phyloP scores from a whole-genome alignment of 2,113 vertebrate genomes.

The Tonatia bakeri region DNA sequence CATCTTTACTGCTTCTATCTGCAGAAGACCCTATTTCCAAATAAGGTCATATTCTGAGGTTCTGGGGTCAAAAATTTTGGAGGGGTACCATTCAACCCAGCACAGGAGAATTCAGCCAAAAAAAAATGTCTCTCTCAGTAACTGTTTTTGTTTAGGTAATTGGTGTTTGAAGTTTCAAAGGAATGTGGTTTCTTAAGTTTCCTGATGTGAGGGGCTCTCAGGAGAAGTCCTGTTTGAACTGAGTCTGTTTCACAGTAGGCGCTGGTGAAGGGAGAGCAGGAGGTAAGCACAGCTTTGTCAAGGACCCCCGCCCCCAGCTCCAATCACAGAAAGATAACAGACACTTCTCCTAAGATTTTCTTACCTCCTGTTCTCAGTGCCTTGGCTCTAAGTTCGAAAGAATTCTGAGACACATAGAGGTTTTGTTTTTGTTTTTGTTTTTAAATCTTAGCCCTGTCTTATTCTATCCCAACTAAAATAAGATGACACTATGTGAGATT shows the following conservation, averaged over 20 bases:
- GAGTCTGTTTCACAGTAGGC: slow-evolving; percentile 64
- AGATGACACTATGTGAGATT: neutral
- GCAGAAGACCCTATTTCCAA: neutral
- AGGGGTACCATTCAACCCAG: neutral
- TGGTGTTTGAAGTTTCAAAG: slow-evolving; percentile 37
- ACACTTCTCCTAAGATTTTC: slow-evolving; percentile 28
- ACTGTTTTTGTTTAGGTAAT: slow-evolving; percentile 66
- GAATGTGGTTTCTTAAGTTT: slow-evolving; percentile 72
- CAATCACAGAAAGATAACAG: neutral
- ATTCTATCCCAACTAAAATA: neutral
- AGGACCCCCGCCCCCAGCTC: slow-evolving; percentile 20
- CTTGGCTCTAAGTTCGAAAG: slow-evolving; percentile 1
- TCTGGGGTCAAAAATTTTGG: neutral
- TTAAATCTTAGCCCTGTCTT: neutral
- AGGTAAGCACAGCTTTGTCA: slow-evolving; percentile 50
- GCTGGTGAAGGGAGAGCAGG: slow-evolving; percentile 39
- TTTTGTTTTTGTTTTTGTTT: neutral
- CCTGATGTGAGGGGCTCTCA: slow-evolving; percentile 64
- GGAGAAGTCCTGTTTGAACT: slow-evolving; percentile 65
- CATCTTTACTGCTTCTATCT: neutral
- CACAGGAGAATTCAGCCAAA: neutral
- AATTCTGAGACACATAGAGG: neutral
- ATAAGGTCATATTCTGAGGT: neutral
- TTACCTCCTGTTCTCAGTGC: neutral
- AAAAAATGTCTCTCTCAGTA: slow-evolving; percentile 50